phyloP scores from a whole-genome alignment of 2,888 invertebrate species.

The Cataglyphis cursor region DNA sequence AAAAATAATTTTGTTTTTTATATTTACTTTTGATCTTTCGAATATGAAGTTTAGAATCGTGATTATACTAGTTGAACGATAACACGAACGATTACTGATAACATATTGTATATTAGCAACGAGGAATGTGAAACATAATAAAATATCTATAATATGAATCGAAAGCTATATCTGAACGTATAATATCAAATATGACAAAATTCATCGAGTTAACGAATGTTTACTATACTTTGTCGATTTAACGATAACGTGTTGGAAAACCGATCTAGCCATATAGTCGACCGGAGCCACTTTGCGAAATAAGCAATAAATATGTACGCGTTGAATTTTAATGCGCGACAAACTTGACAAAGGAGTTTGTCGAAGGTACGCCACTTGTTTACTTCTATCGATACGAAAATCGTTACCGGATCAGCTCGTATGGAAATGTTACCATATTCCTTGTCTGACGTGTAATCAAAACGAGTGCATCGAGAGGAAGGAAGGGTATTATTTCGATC shows the following conservation, averaged over 20 bases:
- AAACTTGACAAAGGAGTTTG: conserved; percentile 53
- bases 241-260: conserved; percentile 45
- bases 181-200: conserved; percentile 24
- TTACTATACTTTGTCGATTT: conserved; percentile 47
- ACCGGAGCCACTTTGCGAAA: conserved; percentile 49
- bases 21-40: neutral
- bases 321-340: conserved; percentile 52
- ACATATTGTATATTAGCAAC: neutral
- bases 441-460: conserved; percentile 36
- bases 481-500: conserved; percentile 7
- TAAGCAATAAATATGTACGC: conserved; percentile 54
- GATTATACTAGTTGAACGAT: conserved; percentile 13
- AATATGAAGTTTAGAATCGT: neutral
- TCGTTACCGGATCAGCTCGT: conserved; percentile 35
- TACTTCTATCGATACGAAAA: conserved; percentile 40
- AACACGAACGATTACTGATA: neutral
- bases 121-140: conserved; percentile 28
- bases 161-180: conserved; percentile 11
- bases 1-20: conserved; percentile 8
- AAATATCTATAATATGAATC: conserved; percentile 35
- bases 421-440: conserved; percentile 42
- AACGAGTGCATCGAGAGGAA: conserved; percentile 32
- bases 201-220: conserved; percentile 48
- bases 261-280: conserved; percentile 37
- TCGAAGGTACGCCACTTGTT: conserved; percentile 36